Evolutionary conservation across 2,113 vertebrate species (phyloP).

Genomic region (Scomber colias): DNA sequence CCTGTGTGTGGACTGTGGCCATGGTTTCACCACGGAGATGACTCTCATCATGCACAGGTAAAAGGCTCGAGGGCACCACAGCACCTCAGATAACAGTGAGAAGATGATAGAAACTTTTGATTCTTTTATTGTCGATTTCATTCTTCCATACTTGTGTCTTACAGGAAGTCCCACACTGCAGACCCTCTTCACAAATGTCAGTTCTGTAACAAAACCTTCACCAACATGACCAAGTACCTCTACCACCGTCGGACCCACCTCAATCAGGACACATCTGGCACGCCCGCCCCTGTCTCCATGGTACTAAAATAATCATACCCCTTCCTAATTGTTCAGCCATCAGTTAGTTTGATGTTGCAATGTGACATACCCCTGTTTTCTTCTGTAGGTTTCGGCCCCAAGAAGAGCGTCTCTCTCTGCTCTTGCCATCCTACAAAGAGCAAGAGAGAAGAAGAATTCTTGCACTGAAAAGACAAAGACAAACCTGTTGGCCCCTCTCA

Average conservation of each 20-base stretch:
- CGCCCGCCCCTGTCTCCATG: conserved; percentile 43
- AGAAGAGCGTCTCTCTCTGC: conserved; percentile 70
- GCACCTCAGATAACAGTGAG: not conserved
- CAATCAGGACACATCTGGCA: conserved; percentile 65
- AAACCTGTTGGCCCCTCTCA: conserved; percentile 61
- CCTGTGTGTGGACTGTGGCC: conserved; percentile 92
- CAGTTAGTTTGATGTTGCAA: not conserved
- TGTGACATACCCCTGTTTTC: conserved; percentile 13
- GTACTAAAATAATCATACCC: conserved; percentile 32
- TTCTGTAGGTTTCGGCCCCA: conserved; percentile 76
- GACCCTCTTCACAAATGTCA: conserved; percentile 92
- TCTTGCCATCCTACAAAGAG: conserved; percentile 73
- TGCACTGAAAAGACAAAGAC: conserved; percentile 6
- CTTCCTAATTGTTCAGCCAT: not conserved
- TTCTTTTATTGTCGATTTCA: not conserved
- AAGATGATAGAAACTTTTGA: not conserved
- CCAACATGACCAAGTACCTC: conserved; percentile 96
- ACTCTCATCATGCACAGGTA: conserved; percentile 91
- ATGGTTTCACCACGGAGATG: conserved; percentile 91
- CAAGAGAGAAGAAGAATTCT: conserved; percentile 65
- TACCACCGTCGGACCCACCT: conserved; percentile 92
- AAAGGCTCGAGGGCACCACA: not conserved
- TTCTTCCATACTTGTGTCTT: conserved; percentile 14
- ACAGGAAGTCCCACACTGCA: conserved; percentile 89
- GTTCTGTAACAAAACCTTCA: conserved; percentile 92